Conservation (phyloP, 2,888 invertebrate species). For the Tiliacea aurago region DNA sequence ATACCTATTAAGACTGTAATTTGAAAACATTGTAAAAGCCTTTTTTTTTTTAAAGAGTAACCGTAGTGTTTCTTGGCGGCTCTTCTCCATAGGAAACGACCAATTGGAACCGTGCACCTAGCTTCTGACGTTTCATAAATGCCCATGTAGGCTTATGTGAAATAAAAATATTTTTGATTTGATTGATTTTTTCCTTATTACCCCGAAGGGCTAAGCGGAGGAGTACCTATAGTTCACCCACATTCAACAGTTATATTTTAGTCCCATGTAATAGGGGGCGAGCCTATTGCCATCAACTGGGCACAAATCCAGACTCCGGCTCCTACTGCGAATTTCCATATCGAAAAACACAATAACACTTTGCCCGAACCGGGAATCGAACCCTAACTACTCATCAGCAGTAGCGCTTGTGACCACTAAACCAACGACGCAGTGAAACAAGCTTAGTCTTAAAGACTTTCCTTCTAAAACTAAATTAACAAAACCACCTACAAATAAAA, state of each 20-base stretch:
- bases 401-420: too few species aligned
- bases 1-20: too few species aligned
- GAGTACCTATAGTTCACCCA: too few species aligned
- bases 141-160: too few species aligned
- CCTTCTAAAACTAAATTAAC: slow-evolving; percentile 56
- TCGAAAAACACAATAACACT: background rate
- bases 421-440: background rate
- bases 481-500: slow-evolving; percentile 71
- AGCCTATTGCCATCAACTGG: background rate
- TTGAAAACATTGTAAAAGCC: too few species aligned
- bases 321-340: background rate
- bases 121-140: too few species aligned
- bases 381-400: background rate
- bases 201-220: background rate
- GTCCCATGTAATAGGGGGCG: background rate
- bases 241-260: background rate
- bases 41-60: too few species aligned
- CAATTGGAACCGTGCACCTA: too few species aligned
- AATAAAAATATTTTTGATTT: too few species aligned
- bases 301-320: background rate
- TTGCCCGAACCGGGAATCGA: background rate
- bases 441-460: slow-evolving; percentile 24
- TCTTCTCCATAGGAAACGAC: too few species aligned
- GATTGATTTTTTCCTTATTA: too few species aligned
- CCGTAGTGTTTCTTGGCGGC: too few species aligned